These are phyloP conservation scores for Chionoecetes opilio DNA, from an alignment of 1,140 invertebrate species.

Conservation along the genomic window DNA sequence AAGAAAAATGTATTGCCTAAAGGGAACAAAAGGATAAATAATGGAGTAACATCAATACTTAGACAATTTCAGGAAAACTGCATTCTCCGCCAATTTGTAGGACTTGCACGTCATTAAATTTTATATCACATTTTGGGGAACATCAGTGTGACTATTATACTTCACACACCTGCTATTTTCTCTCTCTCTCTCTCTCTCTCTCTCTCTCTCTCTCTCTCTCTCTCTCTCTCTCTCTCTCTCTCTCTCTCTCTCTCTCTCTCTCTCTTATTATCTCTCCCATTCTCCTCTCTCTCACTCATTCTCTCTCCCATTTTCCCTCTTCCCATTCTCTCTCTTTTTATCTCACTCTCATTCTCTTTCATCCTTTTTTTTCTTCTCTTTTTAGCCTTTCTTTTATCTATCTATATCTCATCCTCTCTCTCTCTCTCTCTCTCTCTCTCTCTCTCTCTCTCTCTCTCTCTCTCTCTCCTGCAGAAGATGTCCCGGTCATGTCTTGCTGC, in stretches of 20 bases:
- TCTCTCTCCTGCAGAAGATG: not conserved
- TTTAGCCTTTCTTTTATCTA: not conserved
- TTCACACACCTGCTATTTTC: not conserved
- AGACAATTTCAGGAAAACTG: not conserved
- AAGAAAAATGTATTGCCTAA: not conserved
- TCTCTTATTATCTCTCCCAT: too few species aligned
- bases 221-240: conserved; percentile 27
- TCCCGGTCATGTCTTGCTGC: not conserved
- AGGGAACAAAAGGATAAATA: not conserved
- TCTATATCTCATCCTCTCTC: not conserved
- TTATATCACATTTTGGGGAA: not conserved
- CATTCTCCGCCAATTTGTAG: not conserved
- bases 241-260: not conserved
- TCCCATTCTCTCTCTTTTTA: not conserved
- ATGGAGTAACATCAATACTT: not conserved
- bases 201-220: conserved; percentile 50
- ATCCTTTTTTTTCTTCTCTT: too few species aligned
- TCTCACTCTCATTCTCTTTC: not conserved
- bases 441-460: conserved; percentile 31
- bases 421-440: conserved; percentile 9
- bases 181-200: conserved; percentile 19
- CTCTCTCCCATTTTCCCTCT: too few species aligned
- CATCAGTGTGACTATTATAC: conserved; percentile 3
- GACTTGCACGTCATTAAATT: not conserved
- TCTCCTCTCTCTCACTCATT: not conserved